Base-by-base conservation (phyloP, 2,888 invertebrate genomes). In the Zeuzera pyrina region DNA sequence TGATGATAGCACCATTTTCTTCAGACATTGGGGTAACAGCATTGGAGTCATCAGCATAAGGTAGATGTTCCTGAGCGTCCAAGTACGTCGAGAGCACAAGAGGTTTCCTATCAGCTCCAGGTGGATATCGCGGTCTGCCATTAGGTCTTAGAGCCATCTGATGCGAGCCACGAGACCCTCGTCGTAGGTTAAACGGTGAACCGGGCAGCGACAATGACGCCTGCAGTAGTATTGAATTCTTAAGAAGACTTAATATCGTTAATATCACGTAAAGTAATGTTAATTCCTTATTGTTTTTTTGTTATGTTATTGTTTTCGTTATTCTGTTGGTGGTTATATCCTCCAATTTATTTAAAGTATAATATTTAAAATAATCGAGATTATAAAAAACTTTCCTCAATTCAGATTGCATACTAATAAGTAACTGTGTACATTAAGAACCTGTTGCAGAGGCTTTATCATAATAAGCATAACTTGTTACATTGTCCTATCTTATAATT, bases 1-100 rank as follows among this genome's bases (percentile, higher is more conserved):
- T 93, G 59, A 96, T 93, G 76, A 96, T 95, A 66, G 94, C 94
- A 63, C 95, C 95, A 76, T 95, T 96, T 81, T 97, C 97, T 84
- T 97, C 97, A 45, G 96, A 97, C 93, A 97, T 95, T 33, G 98
- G 98, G 41, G 97, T 98, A 38, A 96, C 97, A 45, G 97, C 97
- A 64, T 95, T 95, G 43, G 97, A 97, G 83, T 97, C 98, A 72
- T 98, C 98, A 35, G 97, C 97, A 70, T 95, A 98, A 36, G 97
- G 97, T 63, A 98, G 88, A 77, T 96, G 95, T 85, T 95, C 95
- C 76, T 94, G 93, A 49, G 94, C 94, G 72, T 94, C 97, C 74
- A 96, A 88, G 85, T 96, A 96, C 48, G 96, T 96, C 57, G 95
- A 95, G 49, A 96, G 87, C 46, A 97, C 96, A 60, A 97, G 87